phyloP scores from a whole-genome alignment of 2,888 invertebrate genomes.

The Invenusta paracnida region DNA sequence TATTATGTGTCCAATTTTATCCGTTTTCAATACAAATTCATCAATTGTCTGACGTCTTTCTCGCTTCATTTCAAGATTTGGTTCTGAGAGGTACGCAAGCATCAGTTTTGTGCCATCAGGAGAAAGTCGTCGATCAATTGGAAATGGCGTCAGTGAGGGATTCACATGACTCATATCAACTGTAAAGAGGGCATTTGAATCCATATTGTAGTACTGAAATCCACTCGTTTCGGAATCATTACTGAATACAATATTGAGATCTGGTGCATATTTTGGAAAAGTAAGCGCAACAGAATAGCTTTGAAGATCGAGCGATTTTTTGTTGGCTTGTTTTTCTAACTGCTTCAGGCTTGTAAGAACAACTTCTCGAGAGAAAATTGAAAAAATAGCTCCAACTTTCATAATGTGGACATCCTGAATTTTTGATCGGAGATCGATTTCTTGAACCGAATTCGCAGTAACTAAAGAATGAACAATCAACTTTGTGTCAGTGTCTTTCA shows the following conservation, averaged over 20 bases:
- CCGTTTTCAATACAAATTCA: conserved; percentile 20
- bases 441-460: conserved; percentile 29
- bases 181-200: conserved; percentile 27
- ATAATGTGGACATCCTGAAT: conserved; percentile 34
- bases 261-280: not conserved
- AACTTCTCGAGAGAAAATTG: conserved; percentile 30
- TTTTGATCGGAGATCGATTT: conserved; percentile 6
- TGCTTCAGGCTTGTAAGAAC: conserved; percentile 22
- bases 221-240: conserved; percentile 35
- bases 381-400: not conserved
- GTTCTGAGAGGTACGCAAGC: conserved; percentile 9
- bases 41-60: not conserved
- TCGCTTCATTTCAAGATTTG: conserved; percentile 15
- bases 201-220: conserved; percentile 37
- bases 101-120: conserved; percentile 42
- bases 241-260: conserved; percentile 38
- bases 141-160: conserved; percentile 30
- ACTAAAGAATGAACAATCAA: not conserved
- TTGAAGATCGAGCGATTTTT: not conserved
- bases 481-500: not conserved
- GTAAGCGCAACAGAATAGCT: not conserved
- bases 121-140: conserved; percentile 32
- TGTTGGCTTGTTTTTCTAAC: not conserved
- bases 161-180: conserved; percentile 39
- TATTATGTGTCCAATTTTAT: conserved; percentile 28